Percentiles rank a stretch among this genome's conserved stretches.
phyloP scores from a whole-genome alignment of 2,797 vertebrate species.

The Alca torda region DNA sequence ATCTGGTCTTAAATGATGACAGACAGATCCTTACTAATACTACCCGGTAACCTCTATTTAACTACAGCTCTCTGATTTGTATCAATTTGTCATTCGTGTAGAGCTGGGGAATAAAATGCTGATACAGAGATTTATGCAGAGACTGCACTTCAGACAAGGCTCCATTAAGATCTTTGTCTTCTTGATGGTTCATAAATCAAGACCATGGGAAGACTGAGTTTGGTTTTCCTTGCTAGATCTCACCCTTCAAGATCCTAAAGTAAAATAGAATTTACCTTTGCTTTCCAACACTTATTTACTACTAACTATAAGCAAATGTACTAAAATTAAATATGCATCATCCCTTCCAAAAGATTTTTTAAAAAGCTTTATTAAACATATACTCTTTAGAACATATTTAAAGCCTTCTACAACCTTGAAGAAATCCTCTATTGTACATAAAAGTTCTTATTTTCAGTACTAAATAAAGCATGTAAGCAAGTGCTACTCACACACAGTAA shows the following conservation, averaged over 20 bases:
- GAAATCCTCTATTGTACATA: not conserved
- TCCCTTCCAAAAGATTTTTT: not conserved
- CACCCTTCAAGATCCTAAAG: not conserved
- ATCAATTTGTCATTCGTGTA: not conserved
- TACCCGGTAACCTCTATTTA: not conserved
- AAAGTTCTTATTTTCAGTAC: not conserved
- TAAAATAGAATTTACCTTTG: not conserved
- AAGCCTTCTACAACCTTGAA: not conserved
- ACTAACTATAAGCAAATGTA: not conserved
- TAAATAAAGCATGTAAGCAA: not conserved
- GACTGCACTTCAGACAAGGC: not conserved
- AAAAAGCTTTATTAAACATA: constrained; percentile 53
- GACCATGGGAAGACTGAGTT: not conserved
- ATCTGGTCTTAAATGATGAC: not conserved
- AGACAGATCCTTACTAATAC: not conserved
- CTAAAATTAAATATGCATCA: not conserved
- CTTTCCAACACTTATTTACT: not conserved
- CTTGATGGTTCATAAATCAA: not conserved
- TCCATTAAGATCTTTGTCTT: not conserved
- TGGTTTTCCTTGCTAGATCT: not conserved
- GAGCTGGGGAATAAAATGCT: not conserved
- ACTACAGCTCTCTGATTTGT: not conserved
- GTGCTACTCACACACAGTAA: not conserved
- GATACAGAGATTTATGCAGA: not conserved
- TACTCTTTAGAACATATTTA: not conserved